Evolutionary conservation across 2,797 vertebrate genomes (phyloP).

Genomic region (Anguilla megastoma): DNA sequence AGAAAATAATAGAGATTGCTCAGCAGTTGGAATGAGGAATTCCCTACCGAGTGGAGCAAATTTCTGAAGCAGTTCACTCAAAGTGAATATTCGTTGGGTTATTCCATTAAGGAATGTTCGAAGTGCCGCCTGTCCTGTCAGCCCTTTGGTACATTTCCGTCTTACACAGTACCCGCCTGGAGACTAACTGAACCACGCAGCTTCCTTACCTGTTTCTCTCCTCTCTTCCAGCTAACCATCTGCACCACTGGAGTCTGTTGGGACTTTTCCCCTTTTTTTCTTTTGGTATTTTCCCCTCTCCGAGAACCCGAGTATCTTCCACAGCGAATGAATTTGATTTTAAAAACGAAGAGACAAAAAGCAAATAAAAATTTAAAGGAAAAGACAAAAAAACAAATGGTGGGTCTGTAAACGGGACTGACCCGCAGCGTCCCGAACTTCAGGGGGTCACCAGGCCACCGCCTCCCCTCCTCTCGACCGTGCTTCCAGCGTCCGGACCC

Average conservation of each 20-base stretch:
- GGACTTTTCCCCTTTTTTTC: slow-evolving; percentile 56
- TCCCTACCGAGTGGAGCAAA: background rate
- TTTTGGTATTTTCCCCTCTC: slow-evolving; percentile 55
- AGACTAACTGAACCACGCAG: slow-evolving; percentile 27
- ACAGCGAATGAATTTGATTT: slow-evolving; percentile 39
- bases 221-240: slow-evolving; percentile 87
- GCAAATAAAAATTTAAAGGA: slow-evolving; percentile 28
- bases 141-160: background rate
- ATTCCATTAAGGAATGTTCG: background rate
- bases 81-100: background rate
- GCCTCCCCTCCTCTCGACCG: background rate
- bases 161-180: slow-evolving; percentile 2
- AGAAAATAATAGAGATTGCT: background rate
- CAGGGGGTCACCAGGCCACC: background rate
- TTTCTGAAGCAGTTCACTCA: background rate
- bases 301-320: slow-evolving; percentile 56
- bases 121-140: background rate
- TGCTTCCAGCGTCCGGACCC: background rate
- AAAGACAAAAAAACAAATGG: slow-evolving; percentile 48
- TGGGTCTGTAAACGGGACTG: slow-evolving; percentile 51
- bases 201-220: slow-evolving; percentile 57
- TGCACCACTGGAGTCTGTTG: slow-evolving; percentile 76
- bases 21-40: background rate
- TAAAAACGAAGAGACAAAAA: background rate
- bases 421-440: background rate